phyloP scores from a whole-genome alignment of 2,797 vertebrate genomes.

The Gymnoscopelus microlampas region DNA sequence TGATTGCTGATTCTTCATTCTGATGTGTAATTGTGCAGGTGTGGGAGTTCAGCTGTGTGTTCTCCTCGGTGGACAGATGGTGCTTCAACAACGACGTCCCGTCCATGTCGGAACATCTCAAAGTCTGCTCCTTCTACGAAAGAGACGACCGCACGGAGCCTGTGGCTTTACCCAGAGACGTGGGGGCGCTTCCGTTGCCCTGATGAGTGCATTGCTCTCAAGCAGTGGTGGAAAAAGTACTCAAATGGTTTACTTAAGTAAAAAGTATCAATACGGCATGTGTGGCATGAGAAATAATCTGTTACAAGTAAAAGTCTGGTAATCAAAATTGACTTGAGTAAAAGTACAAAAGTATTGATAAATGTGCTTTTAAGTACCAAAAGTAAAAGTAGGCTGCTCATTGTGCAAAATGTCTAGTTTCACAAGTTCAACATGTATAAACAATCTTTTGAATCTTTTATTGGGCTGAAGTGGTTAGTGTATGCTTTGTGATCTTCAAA shows the following conservation, averaged over 20 bases:
- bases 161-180: slow-evolving; percentile 80
- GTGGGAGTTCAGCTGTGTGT: slow-evolving; percentile 94
- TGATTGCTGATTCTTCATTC: too few species aligned
- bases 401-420: too few species aligned
- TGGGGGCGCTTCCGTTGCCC: background rate
- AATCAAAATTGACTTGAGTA: too few species aligned
- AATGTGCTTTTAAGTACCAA: too few species aligned
- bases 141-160: slow-evolving; percentile 83
- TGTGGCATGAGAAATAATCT: background rate
- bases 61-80: slow-evolving; percentile 90
- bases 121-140: slow-evolving; percentile 89
- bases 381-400: too few species aligned
- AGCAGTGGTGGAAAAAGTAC: background rate
- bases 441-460: too few species aligned
- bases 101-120: slow-evolving; percentile 92
- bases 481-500: too few species aligned
- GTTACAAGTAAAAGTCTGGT: background rate
- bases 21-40: slow-evolving; percentile 75
- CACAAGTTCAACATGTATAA: too few species aligned
- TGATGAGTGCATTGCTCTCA: background rate
- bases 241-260: too few species aligned
- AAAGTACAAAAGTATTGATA: too few species aligned
- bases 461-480: too few species aligned
- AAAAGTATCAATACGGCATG: background rate
- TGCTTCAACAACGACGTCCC: slow-evolving; percentile 76